phyloP scores from a whole-genome alignment of 2,113 vertebrate species.

The Lampris megalopsis region DNA sequence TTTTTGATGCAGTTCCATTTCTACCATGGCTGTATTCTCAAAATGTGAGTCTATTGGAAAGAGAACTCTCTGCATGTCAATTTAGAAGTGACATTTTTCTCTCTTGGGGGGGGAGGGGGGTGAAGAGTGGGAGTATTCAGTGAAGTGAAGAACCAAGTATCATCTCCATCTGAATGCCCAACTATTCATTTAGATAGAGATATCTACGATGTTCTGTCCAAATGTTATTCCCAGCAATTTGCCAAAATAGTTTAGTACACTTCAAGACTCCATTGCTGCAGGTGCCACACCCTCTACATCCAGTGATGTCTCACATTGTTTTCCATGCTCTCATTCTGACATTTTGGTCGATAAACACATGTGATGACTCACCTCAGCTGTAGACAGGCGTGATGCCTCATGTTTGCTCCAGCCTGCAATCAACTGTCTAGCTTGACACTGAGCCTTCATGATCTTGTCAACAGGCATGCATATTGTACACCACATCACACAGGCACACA shows the following conservation, averaged over 20 bases:
- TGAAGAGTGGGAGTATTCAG: background rate
- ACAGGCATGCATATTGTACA: constrained; percentile 43
- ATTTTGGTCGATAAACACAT: constrained; percentile 28
- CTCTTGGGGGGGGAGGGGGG: background rate
- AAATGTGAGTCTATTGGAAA: constrained; percentile 25
- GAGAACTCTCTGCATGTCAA: constrained; percentile 19
- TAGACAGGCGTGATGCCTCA: constrained; percentile 59
- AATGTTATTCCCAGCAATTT: constrained; percentile 1
- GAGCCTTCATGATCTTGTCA: constrained; percentile 69
- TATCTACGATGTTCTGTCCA: background rate
- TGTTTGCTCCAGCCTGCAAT: constrained; percentile 66
- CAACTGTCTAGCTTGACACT: constrained; percentile 66
- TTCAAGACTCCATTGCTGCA: constrained; percentile 23
- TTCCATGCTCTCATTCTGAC: constrained; percentile 43
- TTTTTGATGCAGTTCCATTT: constrained; percentile 14
- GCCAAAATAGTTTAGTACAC: constrained; percentile 12
- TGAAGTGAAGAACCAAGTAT: background rate
- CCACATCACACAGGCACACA: constrained; percentile 52
- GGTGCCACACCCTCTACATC: constrained; percentile 4
- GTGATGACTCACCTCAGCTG: constrained; percentile 58
- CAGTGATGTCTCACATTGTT: constrained; percentile 32
- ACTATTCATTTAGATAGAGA: constrained; percentile 15
- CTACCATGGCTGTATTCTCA: constrained; percentile 6
- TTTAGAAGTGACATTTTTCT: constrained; percentile 39
- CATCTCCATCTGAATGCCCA: constrained; percentile 9